Conservation (phyloP, 2,888 invertebrate species). For the Adelognathus sp. region DNA sequence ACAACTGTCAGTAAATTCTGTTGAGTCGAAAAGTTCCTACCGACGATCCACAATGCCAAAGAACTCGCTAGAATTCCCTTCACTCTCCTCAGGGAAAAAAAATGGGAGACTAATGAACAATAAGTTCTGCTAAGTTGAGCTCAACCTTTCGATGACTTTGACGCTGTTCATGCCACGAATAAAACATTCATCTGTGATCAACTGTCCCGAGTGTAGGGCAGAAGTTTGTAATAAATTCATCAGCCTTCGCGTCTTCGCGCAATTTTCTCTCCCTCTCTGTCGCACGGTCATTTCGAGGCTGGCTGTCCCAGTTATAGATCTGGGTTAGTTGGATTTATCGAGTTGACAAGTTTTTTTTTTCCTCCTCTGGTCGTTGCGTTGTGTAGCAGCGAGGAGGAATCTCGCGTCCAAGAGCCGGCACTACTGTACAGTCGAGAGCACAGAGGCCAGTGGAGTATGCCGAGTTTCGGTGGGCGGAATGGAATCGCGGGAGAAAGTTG, state of each 20-base stretch:
- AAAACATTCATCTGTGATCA: constrained; percentile 2
- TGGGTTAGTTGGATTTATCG: constrained; percentile 33
- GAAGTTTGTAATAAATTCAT: constrained; percentile 11
- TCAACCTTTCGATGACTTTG: background rate
- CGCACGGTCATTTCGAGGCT: constrained; percentile 4
- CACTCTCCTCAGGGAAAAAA: no score
- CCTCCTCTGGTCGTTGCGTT: constrained; percentile 4
- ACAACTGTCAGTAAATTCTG: no score
- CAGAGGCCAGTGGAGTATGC: background rate
- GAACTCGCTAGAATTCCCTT: no score
- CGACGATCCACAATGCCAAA: no score
- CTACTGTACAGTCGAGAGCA: background rate
- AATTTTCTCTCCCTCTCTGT: background rate
- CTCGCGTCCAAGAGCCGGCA: constrained; percentile 12
- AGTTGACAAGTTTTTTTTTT: constrained; percentile 24
- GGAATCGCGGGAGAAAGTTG: constrained; percentile 39
- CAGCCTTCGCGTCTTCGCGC: background rate
- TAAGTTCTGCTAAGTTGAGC: background rate
- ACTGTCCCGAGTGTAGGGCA: background rate
- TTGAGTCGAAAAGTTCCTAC: no score
- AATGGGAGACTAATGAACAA: no score
- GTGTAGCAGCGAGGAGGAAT: background rate
- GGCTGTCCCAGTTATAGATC: constrained; percentile 30
- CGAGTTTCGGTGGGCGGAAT: background rate
- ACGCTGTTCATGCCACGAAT: background rate